phyloP scores from a whole-genome alignment of 2,797 vertebrate species.

The Pteronotus mesoamericanus region DNA sequence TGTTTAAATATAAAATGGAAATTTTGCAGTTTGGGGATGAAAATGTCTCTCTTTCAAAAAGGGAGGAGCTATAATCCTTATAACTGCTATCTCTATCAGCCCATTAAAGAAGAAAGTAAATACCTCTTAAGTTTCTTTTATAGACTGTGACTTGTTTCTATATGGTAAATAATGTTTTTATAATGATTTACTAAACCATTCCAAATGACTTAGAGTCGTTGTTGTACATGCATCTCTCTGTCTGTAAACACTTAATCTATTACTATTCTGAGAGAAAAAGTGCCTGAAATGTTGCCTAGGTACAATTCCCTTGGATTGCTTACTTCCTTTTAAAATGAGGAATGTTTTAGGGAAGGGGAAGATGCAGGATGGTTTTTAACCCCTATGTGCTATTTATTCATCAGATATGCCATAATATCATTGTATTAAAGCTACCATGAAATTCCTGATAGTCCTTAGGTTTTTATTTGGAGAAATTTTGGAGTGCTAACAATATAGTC shows the following conservation, averaged over 20 bases:
- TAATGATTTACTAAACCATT: conserved; percentile 55
- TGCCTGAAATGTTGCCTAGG: conserved; percentile 1
- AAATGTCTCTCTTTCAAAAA: conserved; percentile 50
- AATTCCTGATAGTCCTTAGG: background rate
- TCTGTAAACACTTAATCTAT: conserved; percentile 54
- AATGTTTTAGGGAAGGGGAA: background rate
- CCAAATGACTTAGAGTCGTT: conserved; percentile 27
- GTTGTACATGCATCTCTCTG: conserved; percentile 33
- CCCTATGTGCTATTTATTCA: background rate
- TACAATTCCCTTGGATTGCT: conserved; percentile 35
- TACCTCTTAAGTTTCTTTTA: conserved; percentile 9
- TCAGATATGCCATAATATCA: background rate
- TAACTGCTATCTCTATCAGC: background rate
- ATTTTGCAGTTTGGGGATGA: conserved; percentile 10
- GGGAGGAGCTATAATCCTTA: background rate
- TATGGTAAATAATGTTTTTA: conserved; percentile 44
- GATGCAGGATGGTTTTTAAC: conserved; percentile 68
- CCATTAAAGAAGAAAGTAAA: conserved; percentile 25
- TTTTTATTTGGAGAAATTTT: conserved; percentile 32
- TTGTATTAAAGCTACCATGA: background rate
- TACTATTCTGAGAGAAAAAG: conserved; percentile 44
- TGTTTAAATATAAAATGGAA: conserved; percentile 50
- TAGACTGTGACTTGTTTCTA: conserved; percentile 15
- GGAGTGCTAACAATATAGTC: background rate
- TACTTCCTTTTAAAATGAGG: conserved; percentile 21